Evolutionary conservation across 2,888 invertebrate species (phyloP), one percentile per base, ranked within the genome.

Genomic region (Ptychoptera contaminata): DNA sequence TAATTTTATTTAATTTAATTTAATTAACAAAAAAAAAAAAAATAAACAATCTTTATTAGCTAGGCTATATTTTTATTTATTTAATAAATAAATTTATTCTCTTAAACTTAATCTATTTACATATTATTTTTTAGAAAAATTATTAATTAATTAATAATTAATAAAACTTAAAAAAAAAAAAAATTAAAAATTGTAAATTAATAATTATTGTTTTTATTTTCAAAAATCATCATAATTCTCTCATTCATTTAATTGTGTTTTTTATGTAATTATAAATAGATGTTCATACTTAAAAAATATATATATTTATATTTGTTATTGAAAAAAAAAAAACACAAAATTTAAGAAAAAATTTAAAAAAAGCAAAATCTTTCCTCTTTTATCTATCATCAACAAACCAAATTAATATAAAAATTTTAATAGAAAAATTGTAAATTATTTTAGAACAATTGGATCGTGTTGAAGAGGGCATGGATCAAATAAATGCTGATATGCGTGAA

Each of bases 381-480:
- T 14, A 29, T 30, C 10, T 23, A 36, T 12, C 12, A 35, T 44
- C 12, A 11, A 23, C 9, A 23, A 12, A 39, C 23, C 3, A 16
- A 39, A 23, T 23, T 11, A 37, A 16, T 39, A 11, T 10, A 39
- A 16, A 2, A 11, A 16, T 39, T 9, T 16, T 16, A 43, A 23
- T 23, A 23, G 23, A 23, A 23, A 23, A 23, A 23, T 23, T 23
- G 23, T 23, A 23, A 23, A 60, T 23, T 23, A 23, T 23, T 23
- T 68, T 69, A 93, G 98, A 99, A 68, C 98, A 99, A 90, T 74
- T 99, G 80, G 98, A 99, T 71, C 82, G 97, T 60, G 91, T 97
- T 69, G 98, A 99, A 72, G 96, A 96, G 72, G 97, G 97, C 37
- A 94, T 99, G 93, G 98, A 98, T 71, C 94, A 96, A 70, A 99